Evolutionary conservation across 2,888 invertebrate genomes (phyloP).

Genomic region (Trichopoda pennipes): DNA sequence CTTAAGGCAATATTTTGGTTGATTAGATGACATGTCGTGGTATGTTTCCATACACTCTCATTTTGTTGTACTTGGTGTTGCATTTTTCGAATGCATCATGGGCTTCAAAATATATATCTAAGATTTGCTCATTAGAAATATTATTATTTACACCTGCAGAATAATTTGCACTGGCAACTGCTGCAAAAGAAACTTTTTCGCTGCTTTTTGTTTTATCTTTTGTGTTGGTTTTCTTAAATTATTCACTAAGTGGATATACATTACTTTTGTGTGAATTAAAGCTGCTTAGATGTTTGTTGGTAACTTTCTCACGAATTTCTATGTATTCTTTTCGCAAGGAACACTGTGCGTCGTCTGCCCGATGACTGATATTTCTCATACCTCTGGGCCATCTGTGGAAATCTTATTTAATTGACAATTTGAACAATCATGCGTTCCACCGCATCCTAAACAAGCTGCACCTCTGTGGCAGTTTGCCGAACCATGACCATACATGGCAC

Average conservation of each 20-base stretch:
- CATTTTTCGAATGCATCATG: constrained; percentile 7
- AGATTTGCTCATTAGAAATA: too few relatives aligned
- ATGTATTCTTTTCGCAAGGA: neutral
- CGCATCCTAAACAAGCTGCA: too few relatives aligned
- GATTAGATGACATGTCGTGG: constrained; percentile 23
- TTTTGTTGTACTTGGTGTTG: constrained; percentile 22
- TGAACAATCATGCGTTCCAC: neutral
- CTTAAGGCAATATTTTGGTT: constrained; percentile 3
- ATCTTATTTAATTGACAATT: neutral
- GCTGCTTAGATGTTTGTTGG: neutral
- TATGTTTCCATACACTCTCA: constrained; percentile 17
- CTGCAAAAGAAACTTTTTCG: neutral
- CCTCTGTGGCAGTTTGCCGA: too few relatives aligned
- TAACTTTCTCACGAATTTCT: neutral
- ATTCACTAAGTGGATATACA: too few relatives aligned
- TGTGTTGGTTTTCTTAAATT: neutral
- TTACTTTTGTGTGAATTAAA: neutral
- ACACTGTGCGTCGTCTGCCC: neutral
- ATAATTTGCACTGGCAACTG: neutral
- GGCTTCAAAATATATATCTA: constrained; percentile 18
- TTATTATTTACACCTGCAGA: too few relatives aligned
- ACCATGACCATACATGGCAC: constrained; percentile 1
- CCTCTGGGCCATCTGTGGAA: neutral
- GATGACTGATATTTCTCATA: neutral
- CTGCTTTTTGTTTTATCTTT: neutral